These are phyloP conservation scores for Hydropsyche tenuis DNA, from an alignment of 1,140 invertebrate genomes.

Conservation along the genomic window DNA sequence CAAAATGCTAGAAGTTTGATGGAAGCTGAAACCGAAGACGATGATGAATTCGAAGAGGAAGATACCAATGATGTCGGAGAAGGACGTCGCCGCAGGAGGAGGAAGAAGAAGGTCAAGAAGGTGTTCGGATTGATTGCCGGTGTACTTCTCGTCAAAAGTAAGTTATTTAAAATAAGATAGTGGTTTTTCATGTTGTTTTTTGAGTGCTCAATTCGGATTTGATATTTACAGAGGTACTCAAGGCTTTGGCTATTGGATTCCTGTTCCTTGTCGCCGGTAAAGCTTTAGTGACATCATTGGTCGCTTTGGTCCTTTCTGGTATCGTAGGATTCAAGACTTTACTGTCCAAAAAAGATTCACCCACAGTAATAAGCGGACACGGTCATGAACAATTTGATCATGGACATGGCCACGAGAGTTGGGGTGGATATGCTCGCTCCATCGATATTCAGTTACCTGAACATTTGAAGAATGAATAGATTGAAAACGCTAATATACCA, in stretches of 20 bases:
- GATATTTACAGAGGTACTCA: constrained; percentile 66
- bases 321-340: constrained; percentile 76
- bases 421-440: constrained; percentile 55
- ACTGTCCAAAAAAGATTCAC: constrained; percentile 64
- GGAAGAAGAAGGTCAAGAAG: constrained; percentile 34
- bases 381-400: constrained; percentile 62
- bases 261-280: constrained; percentile 80
- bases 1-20: constrained; percentile 61
- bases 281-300: constrained; percentile 79
- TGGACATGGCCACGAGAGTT: constrained; percentile 51
- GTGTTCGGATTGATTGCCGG: not conserved
- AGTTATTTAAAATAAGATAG: not conserved
- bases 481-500: not conserved
- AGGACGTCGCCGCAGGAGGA: constrained; percentile 14
- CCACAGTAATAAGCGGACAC: not conserved
- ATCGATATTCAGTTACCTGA: constrained; percentile 52
- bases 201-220: constrained; percentile 16
- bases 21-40: constrained; percentile 53
- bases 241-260: constrained; percentile 75
- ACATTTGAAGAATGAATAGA: constrained; percentile 42
- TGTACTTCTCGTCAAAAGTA: constrained; percentile 32
- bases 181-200: constrained; percentile 16
- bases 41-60: constrained; percentile 52
- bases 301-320: constrained; percentile 77
- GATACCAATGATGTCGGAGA: constrained; percentile 31